Percentiles rank a stretch among this genome's conserved stretches.
Evolutionary conservation across 2,113 vertebrate genomes (phyloP).

Genomic region (Ceyx cyanopectus): DNA sequence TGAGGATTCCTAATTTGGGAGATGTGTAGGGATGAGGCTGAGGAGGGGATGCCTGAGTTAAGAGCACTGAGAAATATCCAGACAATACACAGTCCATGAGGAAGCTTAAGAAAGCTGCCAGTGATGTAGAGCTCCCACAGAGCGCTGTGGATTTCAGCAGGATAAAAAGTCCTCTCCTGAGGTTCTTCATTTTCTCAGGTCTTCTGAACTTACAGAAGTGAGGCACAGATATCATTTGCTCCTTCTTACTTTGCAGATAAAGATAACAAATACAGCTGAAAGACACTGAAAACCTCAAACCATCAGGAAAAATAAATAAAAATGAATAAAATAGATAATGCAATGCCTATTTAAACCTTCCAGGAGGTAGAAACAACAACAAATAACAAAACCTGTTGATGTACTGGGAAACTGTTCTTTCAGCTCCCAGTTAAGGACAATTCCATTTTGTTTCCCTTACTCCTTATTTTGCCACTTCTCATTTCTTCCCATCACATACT

Average conservation of each 20-base stretch:
- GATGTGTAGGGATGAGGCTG: not conserved
- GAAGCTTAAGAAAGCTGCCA: not conserved
- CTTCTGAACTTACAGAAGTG: not conserved
- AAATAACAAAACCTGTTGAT: conserved; percentile 27
- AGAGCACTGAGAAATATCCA: not conserved
- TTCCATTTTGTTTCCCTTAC: conserved; percentile 38
- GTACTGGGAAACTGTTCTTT: conserved; percentile 19
- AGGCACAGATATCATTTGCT: not conserved
- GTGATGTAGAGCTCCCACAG: not conserved
- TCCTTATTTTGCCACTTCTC: conserved; percentile 14
- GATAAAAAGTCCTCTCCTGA: not conserved
- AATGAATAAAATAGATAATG: not conserved
- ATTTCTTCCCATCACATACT: conserved; percentile 40
- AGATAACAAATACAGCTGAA: not conserved
- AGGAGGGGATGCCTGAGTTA: not conserved
- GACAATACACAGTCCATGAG: not conserved
- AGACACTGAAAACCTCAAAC: not conserved
- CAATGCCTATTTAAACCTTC: not conserved
- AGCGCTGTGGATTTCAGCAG: not conserved
- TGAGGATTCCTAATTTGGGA: not conserved
- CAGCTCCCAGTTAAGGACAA: not conserved
- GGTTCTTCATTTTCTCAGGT: not conserved
- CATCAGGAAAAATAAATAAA: not conserved
- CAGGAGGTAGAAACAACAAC: not conserved
- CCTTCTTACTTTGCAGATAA: not conserved